Evolutionary conservation across 2,888 invertebrate species (phyloP).

Genomic region (Agonopterix alstromeriana): DNA sequence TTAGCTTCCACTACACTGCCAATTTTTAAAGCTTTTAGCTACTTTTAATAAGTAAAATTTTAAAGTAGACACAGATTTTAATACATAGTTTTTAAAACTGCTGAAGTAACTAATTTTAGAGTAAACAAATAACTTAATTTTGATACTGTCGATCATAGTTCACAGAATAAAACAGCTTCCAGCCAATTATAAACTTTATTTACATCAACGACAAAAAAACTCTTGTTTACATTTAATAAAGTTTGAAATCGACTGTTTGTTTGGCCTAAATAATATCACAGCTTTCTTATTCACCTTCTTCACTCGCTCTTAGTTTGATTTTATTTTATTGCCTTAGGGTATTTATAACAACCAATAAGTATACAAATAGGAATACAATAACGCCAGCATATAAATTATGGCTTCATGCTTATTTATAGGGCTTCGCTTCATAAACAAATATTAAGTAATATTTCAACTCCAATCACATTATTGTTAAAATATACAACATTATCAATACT

Average conservation of each 20-base stretch:
- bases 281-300: constrained; percentile 7
- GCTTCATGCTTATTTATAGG: constrained; percentile 17
- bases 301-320: constrained; percentile 14
- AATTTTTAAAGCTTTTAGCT: constrained; percentile 40
- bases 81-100: constrained; percentile 24
- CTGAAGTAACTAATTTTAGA: constrained; percentile 18
- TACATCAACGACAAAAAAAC: no score
- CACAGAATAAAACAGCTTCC: no score
- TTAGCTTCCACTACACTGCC: constrained; percentile 53
- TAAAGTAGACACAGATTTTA: constrained; percentile 10
- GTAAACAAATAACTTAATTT: no score
- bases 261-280: constrained; percentile 5
- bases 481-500: neutral
- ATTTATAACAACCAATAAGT: neutral
- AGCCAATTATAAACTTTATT: no score
- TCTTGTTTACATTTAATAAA: no score
- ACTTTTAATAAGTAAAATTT: constrained; percentile 8
- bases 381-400: neutral
- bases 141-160: no score
- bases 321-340: constrained; percentile 7
- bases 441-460: neutral
- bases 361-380: neutral
- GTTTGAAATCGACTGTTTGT: no score
- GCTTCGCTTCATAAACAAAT: constrained; percentile 33
- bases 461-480: neutral